Evolutionary conservation across 2,797 vertebrate species (phyloP), one percentile per base, ranked within the genome.

Genomic region (Rallus crepitans): DNA sequence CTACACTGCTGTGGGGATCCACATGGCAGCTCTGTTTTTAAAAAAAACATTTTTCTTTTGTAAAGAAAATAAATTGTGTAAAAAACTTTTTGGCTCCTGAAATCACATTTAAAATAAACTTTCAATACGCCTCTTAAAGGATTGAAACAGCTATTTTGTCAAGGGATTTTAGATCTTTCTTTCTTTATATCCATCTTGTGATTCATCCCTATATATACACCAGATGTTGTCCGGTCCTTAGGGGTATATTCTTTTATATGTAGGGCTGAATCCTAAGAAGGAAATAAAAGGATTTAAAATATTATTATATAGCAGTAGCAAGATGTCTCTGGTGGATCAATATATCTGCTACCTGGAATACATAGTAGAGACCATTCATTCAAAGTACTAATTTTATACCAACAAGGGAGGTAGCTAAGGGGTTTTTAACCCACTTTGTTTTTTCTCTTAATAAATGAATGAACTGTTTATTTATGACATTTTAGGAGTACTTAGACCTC

Each of bases 61-160:
- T 97, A 86, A 94, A 90, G 89, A 92, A 96, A 97, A 97, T 96
- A 97, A 98, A 98, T 96, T 20, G 47, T 91, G 93, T 94, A 94
- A 73, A 97, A 97, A 97, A 97, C 31, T 70, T 96, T 91, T 97
- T 96, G 94, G 76, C 94, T 97, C 78, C 93, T 93, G 93, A 97
- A 97, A 97, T 96, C 94, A 97, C 64, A 86, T 97, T 97, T 97
- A 97, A 97, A 97, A 97, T 96, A 97, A 97, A 97, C 90, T 97
- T 95, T 97, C 94, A 96, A 92, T 80, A 94, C 92, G 85, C 84
- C 96, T 97, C 95, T 97, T 94, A 97, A 96, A 95, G 91, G 93
- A 93, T 75, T 96, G 91, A 93, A 97, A 84, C 47, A 96, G 87
- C 90, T n/a, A 95, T 27, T 72, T 93, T 96, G 96, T 96, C 96